Conservation (phyloP, 2,888 invertebrate species). For the Metalampra italica region DNA sequence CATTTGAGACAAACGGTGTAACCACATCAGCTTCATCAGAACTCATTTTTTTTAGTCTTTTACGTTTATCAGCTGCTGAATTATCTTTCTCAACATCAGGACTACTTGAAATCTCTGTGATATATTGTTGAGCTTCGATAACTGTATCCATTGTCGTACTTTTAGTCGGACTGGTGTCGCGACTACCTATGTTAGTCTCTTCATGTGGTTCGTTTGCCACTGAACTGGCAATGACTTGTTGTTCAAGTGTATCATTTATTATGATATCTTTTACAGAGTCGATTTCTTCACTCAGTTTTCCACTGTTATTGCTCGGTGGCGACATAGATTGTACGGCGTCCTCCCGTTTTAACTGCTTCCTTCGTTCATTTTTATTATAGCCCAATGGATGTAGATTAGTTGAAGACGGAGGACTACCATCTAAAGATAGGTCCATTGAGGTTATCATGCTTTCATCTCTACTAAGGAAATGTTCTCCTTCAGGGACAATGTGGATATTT, state of each 20-base stretch:
- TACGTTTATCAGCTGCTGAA: slow-evolving; percentile 16
- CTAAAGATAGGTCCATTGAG: slow-evolving; percentile 63
- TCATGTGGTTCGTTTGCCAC: slow-evolving; percentile 12
- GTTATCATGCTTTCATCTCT: slow-evolving; percentile 65
- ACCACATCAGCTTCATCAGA: slow-evolving; percentile 66
- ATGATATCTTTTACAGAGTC: slow-evolving; percentile 54
- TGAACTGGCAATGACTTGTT: slow-evolving; percentile 15
- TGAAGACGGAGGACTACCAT: slow-evolving; percentile 62
- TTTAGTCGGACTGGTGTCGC: slow-evolving; percentile 28
- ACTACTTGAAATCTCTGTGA: slow-evolving; percentile 23
- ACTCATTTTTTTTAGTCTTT: slow-evolving; percentile 29
- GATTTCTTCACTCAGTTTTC: slow-evolving; percentile 65
- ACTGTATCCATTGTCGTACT: slow-evolving; percentile 32
- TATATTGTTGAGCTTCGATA: slow-evolving; percentile 20
- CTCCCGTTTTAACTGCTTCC: slow-evolving; percentile 70
- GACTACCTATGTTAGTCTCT: slow-evolving; percentile 21
- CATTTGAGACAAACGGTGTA: slow-evolving; percentile 39
- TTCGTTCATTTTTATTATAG: slow-evolving; percentile 60
- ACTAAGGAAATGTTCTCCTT: slow-evolving; percentile 55
- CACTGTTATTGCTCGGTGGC: slow-evolving; percentile 67
- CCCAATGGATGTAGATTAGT: slow-evolving; percentile 63
- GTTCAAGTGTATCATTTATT: slow-evolving; percentile 24
- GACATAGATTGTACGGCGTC: slow-evolving; percentile 73
- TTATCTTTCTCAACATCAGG: slow-evolving; percentile 13
- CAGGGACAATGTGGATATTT: slow-evolving; percentile 69